A percentile compares a stretch with the other conserved stretches of the same genome.
Conservation (phyloP, 2,113 vertebrate genomes). For the Eira barbara region DNA sequence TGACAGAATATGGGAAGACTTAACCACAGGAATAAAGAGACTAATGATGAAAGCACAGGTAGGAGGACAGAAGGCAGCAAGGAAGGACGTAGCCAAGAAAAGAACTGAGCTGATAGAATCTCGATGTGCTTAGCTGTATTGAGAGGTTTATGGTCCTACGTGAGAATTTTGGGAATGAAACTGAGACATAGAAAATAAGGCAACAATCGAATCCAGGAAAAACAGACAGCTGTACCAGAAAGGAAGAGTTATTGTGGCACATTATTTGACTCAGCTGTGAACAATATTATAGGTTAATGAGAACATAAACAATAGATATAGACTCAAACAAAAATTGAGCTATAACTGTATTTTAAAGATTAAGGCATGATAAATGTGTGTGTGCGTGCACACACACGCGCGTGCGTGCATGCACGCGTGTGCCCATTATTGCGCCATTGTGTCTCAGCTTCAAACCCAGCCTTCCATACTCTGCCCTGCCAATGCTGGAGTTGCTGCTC, state of each 20-base stretch:
- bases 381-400: too few relatives aligned
- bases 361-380: not conserved
- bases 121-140: not conserved
- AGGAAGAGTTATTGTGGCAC: not conserved
- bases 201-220: not conserved
- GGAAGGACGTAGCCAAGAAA: not conserved
- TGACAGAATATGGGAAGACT: not conserved
- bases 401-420: not conserved
- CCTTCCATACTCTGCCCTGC: not conserved
- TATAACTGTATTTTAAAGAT: not conserved
- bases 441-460: not conserved
- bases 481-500: not conserved
- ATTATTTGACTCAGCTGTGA: not conserved
- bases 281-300: not conserved
- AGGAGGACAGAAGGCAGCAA: not conserved
- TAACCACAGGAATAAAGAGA: not conserved
- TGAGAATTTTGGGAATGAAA: not conserved
- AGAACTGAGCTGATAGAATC: not conserved
- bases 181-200: not conserved
- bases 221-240: not conserved
- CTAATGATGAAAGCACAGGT: not conserved
- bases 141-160: not conserved
- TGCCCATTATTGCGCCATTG: not conserved
- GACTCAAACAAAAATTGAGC: not conserved
- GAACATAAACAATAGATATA: not conserved